phyloP scores from a whole-genome alignment of 2,797 vertebrate species.

The Clarias platycephalus region DNA sequence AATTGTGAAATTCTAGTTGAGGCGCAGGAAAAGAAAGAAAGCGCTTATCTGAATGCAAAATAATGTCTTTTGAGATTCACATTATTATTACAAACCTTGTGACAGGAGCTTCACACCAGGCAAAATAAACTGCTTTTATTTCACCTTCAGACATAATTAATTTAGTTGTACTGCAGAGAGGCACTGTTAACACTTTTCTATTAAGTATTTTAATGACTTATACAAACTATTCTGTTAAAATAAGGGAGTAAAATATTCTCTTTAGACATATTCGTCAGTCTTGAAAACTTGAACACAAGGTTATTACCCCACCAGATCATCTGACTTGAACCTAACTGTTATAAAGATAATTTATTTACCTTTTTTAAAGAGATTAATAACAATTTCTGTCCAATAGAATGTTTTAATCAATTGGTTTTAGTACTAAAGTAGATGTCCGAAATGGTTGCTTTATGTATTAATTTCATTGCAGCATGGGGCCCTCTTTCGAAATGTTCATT shows the following conservation, averaged over 20 bases:
- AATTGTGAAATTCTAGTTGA: slow-evolving; percentile 31
- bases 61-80: slow-evolving; percentile 11
- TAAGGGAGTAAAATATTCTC: background rate
- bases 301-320: slow-evolving; percentile 29
- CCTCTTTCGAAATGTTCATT: background rate
- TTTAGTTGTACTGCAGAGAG: slow-evolving; percentile 2
- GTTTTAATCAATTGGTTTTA: background rate
- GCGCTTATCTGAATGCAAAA: slow-evolving; percentile 36
- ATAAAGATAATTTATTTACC: background rate
- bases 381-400: background rate
- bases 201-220: slow-evolving; percentile 48
- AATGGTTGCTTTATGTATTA: background rate
- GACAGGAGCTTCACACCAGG: background rate
- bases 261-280: background rate
- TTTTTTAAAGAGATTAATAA: background rate
- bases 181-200: background rate
- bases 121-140: slow-evolving; percentile 6
- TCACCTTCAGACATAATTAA: slow-evolving; percentile 13
- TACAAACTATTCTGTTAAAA: slow-evolving; percentile 25
- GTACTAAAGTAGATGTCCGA: background rate
- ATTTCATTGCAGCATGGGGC: background rate
- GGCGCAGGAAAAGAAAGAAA: background rate
- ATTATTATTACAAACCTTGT: slow-evolving; percentile 20
- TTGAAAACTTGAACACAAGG: background rate
- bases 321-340: background rate